Evolutionary conservation across 2,888 invertebrate species (phyloP), one percentile per base, ranked within the genome.

Genomic region (Lithophane leautieri): DNA sequence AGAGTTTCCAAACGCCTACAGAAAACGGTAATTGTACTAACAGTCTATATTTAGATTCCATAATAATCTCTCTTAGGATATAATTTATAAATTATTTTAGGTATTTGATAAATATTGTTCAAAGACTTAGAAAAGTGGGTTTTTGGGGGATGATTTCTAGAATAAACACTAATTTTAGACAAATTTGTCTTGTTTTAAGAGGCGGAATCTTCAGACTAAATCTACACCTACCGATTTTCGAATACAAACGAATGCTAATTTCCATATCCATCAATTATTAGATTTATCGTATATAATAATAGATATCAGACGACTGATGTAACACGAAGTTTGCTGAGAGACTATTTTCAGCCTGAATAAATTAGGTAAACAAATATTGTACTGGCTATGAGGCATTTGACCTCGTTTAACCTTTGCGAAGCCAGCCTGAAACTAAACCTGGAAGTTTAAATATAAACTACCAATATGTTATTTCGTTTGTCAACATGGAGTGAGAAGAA

Each of bases 391-490:
- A 54, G 56, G 14, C 2, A 52, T 28, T 71, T 72, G 34, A 60
- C 44, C 71, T 52, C 60, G 19, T 56, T 40, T 70, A 47, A 54
- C 22, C 58, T 60, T 34, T 54, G 22, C 14, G 11, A 54, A 61
- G 66, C 12, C 28, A 68, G 47, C 3, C 25, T 58, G 2, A 54
- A 80, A 76, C 67, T 76, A 68, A 70, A 76, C 52, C 22, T 25
- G 14, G 8, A 63, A 63, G 58, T 70, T 67, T 58, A 54, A 76
- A 61, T 61, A 50, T 80, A 61, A 54, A 69, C 42, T 14, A 54
- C 4, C 28, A 47, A 60, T 52, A 54, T 9, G 40, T 58, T 72
- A 60, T 72, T 58, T 78, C 4, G 60, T 47, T 52, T 54, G 52
- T 28, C 7, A 14, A 44, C 42, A 40, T 44, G 19, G 22, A 44